Percentiles rank a stretch among this genome's conserved stretches.
Evolutionary conservation across 2,797 vertebrate species (phyloP).

Genomic region (Acrossocheilus fasciatus): DNA sequence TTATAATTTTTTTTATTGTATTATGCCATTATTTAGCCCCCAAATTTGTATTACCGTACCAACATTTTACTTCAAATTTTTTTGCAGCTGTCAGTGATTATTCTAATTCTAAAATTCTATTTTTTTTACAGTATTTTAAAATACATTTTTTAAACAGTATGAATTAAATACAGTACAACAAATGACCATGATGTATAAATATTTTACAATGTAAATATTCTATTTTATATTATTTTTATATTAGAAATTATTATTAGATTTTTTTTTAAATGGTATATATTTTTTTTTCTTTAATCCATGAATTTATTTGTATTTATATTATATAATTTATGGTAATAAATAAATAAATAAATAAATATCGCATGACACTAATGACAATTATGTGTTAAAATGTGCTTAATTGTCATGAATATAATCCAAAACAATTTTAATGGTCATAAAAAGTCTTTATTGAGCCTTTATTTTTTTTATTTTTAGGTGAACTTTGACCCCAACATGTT

Average conservation of each 20-base stretch:
- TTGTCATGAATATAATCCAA: neutral
- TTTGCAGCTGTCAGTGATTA: neutral
- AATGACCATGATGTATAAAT: neutral
- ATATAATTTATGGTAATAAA: neutral
- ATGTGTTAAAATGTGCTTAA: neutral
- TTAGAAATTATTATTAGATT: neutral
- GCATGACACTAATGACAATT: neutral
- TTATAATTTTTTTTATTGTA: neutral
- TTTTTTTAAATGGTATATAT: neutral
- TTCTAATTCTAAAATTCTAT: neutral
- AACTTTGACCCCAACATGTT: neutral
- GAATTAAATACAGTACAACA: neutral
- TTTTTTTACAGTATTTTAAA: neutral
- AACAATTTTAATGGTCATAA: neutral
- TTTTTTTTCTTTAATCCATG: neutral
- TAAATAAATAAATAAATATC: neutral
- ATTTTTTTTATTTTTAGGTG: neutral
- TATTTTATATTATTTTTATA: neutral
- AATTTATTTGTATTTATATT: neutral
- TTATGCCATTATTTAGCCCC: neutral
- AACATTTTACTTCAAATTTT: neutral
- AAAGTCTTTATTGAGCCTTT: neutral
- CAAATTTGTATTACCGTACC: neutral
- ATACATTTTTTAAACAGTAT: neutral
- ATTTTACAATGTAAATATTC: neutral